Evolutionary conservation across 2,888 invertebrate genomes (phyloP).

Genomic region (Orthonychiurus folsomi): DNA sequence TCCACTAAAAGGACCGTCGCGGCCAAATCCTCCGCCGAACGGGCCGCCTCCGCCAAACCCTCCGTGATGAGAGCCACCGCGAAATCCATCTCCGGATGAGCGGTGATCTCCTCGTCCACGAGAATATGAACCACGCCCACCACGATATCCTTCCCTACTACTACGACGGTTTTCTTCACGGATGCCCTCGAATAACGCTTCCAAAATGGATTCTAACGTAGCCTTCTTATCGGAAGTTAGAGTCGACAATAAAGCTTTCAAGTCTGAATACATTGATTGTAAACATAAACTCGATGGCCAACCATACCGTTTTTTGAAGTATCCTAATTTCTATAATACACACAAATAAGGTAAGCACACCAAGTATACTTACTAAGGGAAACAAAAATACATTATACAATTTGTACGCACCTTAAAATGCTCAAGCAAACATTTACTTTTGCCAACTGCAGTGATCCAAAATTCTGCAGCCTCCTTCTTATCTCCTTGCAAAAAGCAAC

Average conservation of each 20-base stretch:
- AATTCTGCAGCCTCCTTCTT: background rate
- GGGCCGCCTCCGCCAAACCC: background rate
- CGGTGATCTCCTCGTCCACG: background rate
- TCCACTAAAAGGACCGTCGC: background rate
- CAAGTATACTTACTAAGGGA: no score
- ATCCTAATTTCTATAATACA: background rate
- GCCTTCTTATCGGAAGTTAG: no score
- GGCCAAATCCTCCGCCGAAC: background rate
- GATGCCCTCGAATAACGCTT: background rate
- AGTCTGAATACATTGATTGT: background rate
- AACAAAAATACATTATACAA: no score
- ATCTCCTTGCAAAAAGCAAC: background rate
- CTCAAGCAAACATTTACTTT: no score
- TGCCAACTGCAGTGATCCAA: no score
- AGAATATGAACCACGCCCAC: background rate
- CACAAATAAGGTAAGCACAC: no score
- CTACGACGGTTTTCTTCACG: background rate
- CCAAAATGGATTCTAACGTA: no score
- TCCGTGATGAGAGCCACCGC: background rate
- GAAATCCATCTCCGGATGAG: constrained; percentile 1
- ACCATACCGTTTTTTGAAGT: background rate
- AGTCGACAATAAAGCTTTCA: no score
- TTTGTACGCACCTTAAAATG: no score
- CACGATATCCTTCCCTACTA: background rate
- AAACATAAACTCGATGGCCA: background rate